Evolutionary conservation across 2,113 vertebrate genomes (phyloP).

Genomic region (Tor tambroides): DNA sequence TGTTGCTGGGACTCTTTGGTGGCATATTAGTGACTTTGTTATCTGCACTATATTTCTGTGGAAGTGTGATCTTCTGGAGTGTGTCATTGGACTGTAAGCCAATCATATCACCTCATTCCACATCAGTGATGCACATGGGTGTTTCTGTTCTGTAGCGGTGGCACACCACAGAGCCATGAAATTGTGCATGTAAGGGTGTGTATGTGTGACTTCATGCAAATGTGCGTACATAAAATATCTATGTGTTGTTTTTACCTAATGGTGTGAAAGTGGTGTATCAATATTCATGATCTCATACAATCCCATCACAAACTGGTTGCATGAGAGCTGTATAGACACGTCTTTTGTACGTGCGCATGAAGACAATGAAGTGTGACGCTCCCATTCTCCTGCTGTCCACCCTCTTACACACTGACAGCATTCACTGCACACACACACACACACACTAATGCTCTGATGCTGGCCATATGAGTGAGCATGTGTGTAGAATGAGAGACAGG

Average conservation of each 20-base stretch:
- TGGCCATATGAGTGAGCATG: not conserved
- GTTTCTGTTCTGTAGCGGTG: slow-evolving; percentile 23
- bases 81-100: slow-evolving; percentile 24
- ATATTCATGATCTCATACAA: not conserved
- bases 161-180: slow-evolving; percentile 9
- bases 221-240: not conserved
- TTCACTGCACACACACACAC: not conserved
- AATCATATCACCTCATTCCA: slow-evolving; percentile 22
- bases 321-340: not conserved
- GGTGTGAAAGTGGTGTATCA: not conserved
- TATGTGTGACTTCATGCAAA: slow-evolving; percentile 22
- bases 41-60: slow-evolving; percentile 8
- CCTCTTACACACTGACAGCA: slow-evolving; percentile 1
- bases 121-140: slow-evolving; percentile 19
- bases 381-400: slow-evolving; percentile 20
- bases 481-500: slow-evolving; percentile 27
- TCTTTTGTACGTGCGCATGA: not conserved
- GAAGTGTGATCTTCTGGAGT: slow-evolving; percentile 1
- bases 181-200: slow-evolving; percentile 19
- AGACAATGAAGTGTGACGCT: slow-evolving; percentile 24
- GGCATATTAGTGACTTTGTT: not conserved
- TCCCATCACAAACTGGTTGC: not conserved
- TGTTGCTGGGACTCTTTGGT: not conserved
- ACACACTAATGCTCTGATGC: not conserved
- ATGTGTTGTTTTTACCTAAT: slow-evolving; percentile 8